A percentile compares a stretch with the other conserved stretches of the same genome.
Conservation (phyloP, 2,797 vertebrate species). For the Cyclopterus lumpus region DNA sequence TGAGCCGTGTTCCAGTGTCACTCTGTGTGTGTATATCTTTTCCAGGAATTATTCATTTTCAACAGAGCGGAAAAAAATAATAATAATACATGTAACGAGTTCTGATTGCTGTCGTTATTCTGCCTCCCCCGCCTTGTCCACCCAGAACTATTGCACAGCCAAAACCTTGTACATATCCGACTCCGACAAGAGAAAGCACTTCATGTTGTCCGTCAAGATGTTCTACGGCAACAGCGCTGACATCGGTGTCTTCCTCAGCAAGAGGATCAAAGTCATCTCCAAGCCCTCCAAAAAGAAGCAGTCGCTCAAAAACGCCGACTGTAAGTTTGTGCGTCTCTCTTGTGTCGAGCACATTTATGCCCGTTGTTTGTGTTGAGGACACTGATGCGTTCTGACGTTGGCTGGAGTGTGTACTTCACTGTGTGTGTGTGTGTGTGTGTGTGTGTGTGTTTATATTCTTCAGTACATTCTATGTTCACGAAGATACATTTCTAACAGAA, state of each 20-base stretch:
- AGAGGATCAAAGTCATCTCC: slow-evolving; percentile 99
- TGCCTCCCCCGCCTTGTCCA: rapidly evolving
- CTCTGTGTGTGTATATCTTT: background rate
- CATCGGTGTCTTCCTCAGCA: slow-evolving; percentile 99
- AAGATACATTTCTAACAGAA: no score
- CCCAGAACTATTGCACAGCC: slow-evolving; percentile 99
- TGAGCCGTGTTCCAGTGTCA: background rate
- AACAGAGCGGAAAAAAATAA: background rate
- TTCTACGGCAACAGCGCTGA: slow-evolving; percentile 98
- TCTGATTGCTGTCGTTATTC: background rate
- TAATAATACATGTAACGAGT: background rate
- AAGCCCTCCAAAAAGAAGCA: slow-evolving; percentile 99
- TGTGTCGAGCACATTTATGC: background rate
- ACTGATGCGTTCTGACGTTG: background rate
- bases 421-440: no score
- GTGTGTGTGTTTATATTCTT: background rate
- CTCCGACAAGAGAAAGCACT: slow-evolving; percentile 99
- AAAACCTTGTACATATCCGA: slow-evolving; percentile 99
- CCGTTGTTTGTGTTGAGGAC: background rate
- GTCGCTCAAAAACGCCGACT: slow-evolving; percentile 97
- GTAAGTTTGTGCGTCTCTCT: slow-evolving; percentile 81
- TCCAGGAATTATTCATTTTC: background rate
- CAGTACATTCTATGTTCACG: background rate
- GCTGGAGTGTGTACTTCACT: no score
- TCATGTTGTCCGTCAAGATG: slow-evolving; percentile 99